phyloP scores from a whole-genome alignment of 64 coral and sea anemone species.

The Catalaphyllia jardinei region DNA sequence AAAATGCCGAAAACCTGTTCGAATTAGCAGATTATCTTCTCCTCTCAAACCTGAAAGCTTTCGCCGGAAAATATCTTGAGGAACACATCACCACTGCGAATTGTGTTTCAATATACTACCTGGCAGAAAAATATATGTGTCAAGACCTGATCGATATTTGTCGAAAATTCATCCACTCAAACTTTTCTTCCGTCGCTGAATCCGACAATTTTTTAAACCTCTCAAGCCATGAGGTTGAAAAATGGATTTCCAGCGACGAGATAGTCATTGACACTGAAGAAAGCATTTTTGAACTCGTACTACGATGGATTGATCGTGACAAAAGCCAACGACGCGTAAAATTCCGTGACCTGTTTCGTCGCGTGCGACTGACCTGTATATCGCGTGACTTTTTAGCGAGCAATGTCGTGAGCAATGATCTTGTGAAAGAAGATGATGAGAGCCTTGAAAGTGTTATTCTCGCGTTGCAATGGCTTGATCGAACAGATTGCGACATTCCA shows the following conservation, averaged over 20 bases:
- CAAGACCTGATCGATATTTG: background rate
- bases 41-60: conserved; percentile 25
- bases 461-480: background rate
- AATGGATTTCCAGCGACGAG: conserved; percentile 32
- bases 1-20: conserved; percentile 24
- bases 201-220: background rate
- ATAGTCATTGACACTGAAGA: conserved; percentile 20
- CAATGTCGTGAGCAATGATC: conserved; percentile 18
- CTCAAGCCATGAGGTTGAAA: background rate
- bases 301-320: conserved; percentile 14
- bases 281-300: conserved; percentile 3
- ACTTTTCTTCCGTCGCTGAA: conserved; percentile 18
- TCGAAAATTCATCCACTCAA: conserved; percentile 19
- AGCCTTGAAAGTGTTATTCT: background rate
- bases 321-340: background rate
- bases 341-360: background rate
- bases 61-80: conserved; percentile 33
- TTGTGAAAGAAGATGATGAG: background rate
- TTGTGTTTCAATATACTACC: background rate
- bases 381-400: conserved; percentile 4
- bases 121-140: conserved; percentile 14
- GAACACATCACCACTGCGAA: conserved; percentile 2
- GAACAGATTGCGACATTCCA: background rate
- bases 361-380: conserved; percentile 21
- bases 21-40: conserved; percentile 29